These are phyloP conservation scores for Dryobota labecula DNA, from an alignment of 2,888 invertebrate species.

Conservation along the genomic window DNA sequence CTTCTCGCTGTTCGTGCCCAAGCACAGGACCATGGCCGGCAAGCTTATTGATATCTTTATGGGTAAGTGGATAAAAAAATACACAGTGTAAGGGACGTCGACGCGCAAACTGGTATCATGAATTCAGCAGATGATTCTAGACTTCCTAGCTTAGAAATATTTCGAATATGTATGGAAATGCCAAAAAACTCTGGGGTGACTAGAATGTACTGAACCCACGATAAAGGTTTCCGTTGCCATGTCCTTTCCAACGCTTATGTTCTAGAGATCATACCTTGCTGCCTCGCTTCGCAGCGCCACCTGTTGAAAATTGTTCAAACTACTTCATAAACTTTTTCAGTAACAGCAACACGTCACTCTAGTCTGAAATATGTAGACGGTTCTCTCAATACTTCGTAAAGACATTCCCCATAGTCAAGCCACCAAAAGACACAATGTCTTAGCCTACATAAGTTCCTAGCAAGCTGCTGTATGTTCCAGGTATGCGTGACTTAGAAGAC, in stretches of 20 bases:
- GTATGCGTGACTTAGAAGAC: conserved; percentile 93
- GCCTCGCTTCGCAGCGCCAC: conserved; percentile 5
- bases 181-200: background rate
- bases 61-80: conserved; percentile 68
- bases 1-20: conserved; percentile 93
- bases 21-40: conserved; percentile 92
- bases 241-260: background rate
- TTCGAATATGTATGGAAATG: background rate
- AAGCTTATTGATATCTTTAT: conserved; percentile 93
- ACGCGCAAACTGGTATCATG: background rate
- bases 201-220: background rate
- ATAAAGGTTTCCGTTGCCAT: too few relatives aligned
- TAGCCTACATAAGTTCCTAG: background rate
- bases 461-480: conserved; percentile 77
- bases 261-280: too few relatives aligned
- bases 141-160: background rate
- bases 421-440: background rate
- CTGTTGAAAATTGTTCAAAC: background rate
- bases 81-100: background rate
- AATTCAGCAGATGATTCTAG: background rate
- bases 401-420: background rate
- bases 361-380: background rate
- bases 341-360: background rate
- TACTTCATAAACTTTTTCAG: background rate
- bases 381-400: background rate